A percentile compares a stretch with the other conserved stretches of the same genome.
phyloP scores from a whole-genome alignment of 2,888 invertebrate species.

The Drosophila mettleri region DNA sequence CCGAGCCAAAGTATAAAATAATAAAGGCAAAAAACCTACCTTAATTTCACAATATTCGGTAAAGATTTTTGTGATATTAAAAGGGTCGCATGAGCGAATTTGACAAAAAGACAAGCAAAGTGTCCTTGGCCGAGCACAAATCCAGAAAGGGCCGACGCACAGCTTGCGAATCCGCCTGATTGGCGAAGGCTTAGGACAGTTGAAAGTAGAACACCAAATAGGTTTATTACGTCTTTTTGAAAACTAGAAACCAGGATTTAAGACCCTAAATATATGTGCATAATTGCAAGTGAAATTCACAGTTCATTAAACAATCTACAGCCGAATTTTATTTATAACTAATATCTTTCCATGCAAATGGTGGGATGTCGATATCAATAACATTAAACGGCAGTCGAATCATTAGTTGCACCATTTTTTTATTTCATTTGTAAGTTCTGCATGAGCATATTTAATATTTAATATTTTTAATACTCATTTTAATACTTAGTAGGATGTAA shows the following conservation, averaged over 20 bases:
- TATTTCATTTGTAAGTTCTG: too few relatives aligned
- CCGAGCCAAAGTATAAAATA: slow-evolving; percentile 41
- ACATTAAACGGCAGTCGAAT: not conserved
- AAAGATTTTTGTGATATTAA: slow-evolving; percentile 47
- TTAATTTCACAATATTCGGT: slow-evolving; percentile 60
- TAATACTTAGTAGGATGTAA: too few relatives aligned
- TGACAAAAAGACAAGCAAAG: slow-evolving; percentile 37
- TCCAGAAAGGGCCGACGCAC: not conserved
- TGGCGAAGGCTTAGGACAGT: slow-evolving; percentile 30
- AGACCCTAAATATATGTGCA: not conserved
- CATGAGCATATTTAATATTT: too few relatives aligned
- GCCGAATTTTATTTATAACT: not conserved
- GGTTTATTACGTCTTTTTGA: not conserved
- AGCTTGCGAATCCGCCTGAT: slow-evolving; percentile 12
- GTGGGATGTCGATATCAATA: not conserved
- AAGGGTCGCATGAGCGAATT: slow-evolving; percentile 56
- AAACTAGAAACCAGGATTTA: not conserved
- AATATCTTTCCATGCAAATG: not conserved
- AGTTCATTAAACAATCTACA: not conserved
- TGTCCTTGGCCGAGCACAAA: slow-evolving; percentile 17
- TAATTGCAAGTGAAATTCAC: not conserved
- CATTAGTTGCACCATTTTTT: not conserved
- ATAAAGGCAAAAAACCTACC: slow-evolving; percentile 51
- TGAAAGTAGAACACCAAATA: slow-evolving; percentile 9
- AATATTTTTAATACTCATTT: too few relatives aligned